These are phyloP conservation scores for Cheilosia variabilis DNA, from an alignment of 2,888 invertebrate species.

Conservation along the genomic window DNA sequence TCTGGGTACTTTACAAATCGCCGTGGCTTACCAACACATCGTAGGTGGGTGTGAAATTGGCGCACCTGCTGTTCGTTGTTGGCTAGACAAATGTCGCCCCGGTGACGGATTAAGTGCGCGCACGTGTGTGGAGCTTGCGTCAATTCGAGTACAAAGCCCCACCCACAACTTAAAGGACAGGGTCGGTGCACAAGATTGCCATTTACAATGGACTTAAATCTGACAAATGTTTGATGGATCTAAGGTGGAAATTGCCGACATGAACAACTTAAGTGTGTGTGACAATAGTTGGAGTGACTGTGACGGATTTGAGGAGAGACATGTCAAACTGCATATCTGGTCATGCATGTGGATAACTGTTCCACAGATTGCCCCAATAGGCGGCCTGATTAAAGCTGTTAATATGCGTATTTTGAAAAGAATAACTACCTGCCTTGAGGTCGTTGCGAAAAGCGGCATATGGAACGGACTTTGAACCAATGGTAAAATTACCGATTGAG, in stretches of 20 bases:
- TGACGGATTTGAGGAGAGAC: background rate
- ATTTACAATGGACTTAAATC: background rate
- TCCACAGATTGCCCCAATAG: too few species aligned
- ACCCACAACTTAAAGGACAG: slow-evolving; percentile 3
- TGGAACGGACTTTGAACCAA: too few species aligned
- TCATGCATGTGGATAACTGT: too few species aligned
- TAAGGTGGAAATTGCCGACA: background rate
- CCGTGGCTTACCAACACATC: slow-evolving; percentile 2
- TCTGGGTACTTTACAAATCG: slow-evolving; percentile 16
- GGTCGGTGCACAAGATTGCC: background rate
- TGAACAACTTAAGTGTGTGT: background rate
- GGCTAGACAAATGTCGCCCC: slow-evolving; percentile 10
- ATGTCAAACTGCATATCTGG: too few species aligned
- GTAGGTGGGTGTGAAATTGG: slow-evolving; percentile 63
- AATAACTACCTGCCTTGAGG: too few species aligned
- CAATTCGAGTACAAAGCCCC: slow-evolving; percentile 19
- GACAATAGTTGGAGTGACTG: background rate
- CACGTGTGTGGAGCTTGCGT: slow-evolving; percentile 48
- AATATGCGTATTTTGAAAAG: too few species aligned
- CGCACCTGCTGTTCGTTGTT: slow-evolving; percentile 32
- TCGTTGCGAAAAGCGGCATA: too few species aligned
- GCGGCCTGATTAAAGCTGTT: too few species aligned
- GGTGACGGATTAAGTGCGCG: slow-evolving; percentile 34
- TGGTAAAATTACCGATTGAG: too few species aligned
- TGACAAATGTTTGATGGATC: slow-evolving; percentile 35